Evolutionary conservation across 2,888 invertebrate species (phyloP), one percentile per base, ranked within the genome.

Genomic region (Quadriops clusia): DNA sequence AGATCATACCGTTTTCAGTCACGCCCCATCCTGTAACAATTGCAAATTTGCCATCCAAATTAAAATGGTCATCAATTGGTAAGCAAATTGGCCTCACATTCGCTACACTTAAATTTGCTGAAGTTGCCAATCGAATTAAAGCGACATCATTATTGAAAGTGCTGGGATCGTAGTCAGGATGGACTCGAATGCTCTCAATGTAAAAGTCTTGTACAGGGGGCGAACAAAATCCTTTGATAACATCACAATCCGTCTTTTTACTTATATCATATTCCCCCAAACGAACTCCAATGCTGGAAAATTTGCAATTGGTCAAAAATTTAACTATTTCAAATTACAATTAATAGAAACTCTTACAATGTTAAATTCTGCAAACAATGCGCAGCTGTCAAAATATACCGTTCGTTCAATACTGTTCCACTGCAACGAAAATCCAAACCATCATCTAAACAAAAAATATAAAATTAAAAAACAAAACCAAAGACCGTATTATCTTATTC

Each of bases 21-120:
- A 71, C 67, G 15, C 83, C 83, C 82, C 83, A 84, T 1, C 83
- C 84, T 4, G 80, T 31, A 17, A 44, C 76, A 1, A 78, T 77
- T 28, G 71, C 65, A 41, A 71, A 69, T 43, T 64, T 60, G 40
- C 56, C 56, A 3, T 65, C 64, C 25, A 69, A 63, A 26, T 59
- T 51, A 25, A 53, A 54, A 10, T 46, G 48, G n/a, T 51, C 57
- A 8, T 51, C 42, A 5, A 51, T 33, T 2, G 68, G 68, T 28
- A 68, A 36, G 40, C 68, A 68, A 37, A 68, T 57, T 3, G 68
- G 64, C 36, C 53, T 54, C 2, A 56, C 60, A 32, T 51, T 65
- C 17, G 42, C 51, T 49, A 60, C 32, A 7, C 29, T 27, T 23
- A 41, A 31, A 32, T 43, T 40, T 9, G 37, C 41, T 6, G 38